Evolutionary conservation across 2,888 invertebrate species (phyloP), one percentile per base, ranked within the genome.

Genomic region (Halictus ligatus): DNA sequence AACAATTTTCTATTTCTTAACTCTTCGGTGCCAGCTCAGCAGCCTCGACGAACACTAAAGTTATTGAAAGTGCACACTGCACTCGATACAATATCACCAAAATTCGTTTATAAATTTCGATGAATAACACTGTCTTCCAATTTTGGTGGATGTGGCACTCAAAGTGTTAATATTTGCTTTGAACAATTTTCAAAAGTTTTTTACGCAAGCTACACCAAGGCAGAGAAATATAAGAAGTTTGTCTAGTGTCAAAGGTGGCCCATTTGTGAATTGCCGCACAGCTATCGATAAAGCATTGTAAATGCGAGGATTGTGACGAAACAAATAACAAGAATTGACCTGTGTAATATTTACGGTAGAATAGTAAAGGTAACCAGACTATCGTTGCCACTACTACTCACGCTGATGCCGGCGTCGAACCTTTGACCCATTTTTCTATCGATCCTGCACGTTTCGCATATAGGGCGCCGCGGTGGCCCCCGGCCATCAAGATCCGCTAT

Each of bases 401-500:
- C 78, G 60, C 46, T 40, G 29, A 82, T 81, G 80, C 75, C 83
- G 80, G 82, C 83, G 88, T 83, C 88, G 89, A 92, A 93, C 89
- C 93, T 94, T 91, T 93, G 94, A 94, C 94, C 94, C 90, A 94
- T 94, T 94, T 94, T 94, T 93, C 92, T 92, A 94, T 94, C 92
- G 94, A 94, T 94, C 84, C 71, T 54, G 46, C 64, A 46, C 21
- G 12, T 46, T 60, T 83, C 85, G 86, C 83, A 87, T 87, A 84
- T 89, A 88, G 86, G 86, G 50, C 40, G 46, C 73, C 35, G 60
- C 43, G 43, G 78, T 72, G 46, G 60, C 43, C 64, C 46, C 64
- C 43, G 46, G 72, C 75, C 46, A 46, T 48, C 72, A 46, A 78
- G 72, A 85, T 85, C 48, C 75, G 43, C n/a, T 75, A 64, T 60